Base-by-base conservation (phyloP, 2,888 invertebrate genomes). In the Trilocha varians region DNA sequence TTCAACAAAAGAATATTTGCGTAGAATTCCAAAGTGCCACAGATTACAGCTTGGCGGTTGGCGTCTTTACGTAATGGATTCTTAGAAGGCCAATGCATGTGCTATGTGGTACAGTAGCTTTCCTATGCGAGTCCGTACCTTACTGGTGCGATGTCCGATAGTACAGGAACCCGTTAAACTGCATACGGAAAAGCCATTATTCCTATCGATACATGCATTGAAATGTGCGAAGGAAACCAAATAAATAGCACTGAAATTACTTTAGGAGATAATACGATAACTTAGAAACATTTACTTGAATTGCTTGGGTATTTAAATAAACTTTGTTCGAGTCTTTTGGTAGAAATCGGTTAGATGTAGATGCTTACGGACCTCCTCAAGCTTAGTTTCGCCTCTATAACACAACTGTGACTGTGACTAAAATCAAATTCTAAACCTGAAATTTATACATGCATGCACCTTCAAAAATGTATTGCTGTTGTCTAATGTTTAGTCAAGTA, bases 1-100 rank as follows among this genome's bases (percentile, higher is more conserved):
- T 32, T 49, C 48, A 50, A 50, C 57, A 56, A 25, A 25, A 34
- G 40, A 41, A 32, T 40, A 40, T 47, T 44, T 34, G 34, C 40
- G 25, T 25, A 25, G 25, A 25, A 25, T 25, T 25, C 6, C 16
- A 35, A 36, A 40, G 17, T 25, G 32, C 25, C 37, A 13, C 18
- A 37, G 18, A 17, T 37, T 17, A 17, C 37, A 17, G 18, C 6
- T 37, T 13, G 25, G 25, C 6, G 25, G 6, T 11, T 11, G 25
- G 25, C 25, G 2, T 11, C 5, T 6, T 25, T 4, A 25, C 25
- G 25, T 25, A 25, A 25, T 25, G 18, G 14, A 34, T 33, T 34
- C 9, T 17, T 32, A 34, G 32, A 32, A 32, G n/a, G 15, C 9
- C 36, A 25, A 35, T 36, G 8, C n/a, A 37, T 33, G 34, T n/a